Base-by-base conservation (phyloP, 2,113 vertebrate species). In the Cyrtonyx montezumae region DNA sequence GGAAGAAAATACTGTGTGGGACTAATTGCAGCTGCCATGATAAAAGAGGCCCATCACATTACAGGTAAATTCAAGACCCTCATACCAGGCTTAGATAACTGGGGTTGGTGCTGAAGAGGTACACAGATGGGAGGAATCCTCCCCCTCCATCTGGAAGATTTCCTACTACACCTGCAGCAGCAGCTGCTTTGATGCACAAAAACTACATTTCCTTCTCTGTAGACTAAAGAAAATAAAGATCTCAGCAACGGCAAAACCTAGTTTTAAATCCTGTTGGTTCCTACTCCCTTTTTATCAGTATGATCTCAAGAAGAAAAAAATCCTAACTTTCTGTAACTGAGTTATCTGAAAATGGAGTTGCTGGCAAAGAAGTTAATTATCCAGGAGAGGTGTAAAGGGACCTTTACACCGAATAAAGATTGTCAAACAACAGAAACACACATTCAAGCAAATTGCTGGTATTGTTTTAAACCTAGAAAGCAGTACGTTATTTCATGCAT, bases 121-220 rank as follows among this genome's bases (percentile, higher is more conserved):
- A 13, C 30, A 69, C 88, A 95, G 78, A 91, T 46, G 78, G 94
- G n/a, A 84, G 62, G 45, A 91, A 66, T 49, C 48, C 48, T 95
- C 36, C 48, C 53, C 30, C 51, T 81, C 75, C 55, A 53, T 53
- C 94, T 92, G 91, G 61, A 91, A 76, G 70, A 55, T 73, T 66
- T 69, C 23, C 36, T 95, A 18, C 36, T 95, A 66, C 55, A 92
- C 75, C 84, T 92, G 79, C 62, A 74, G 61, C 37, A 86, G 61
- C 65, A 90, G 51, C 68, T 85, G 76, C 48, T 92, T 82, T 71
- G 22, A 81, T 37, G 8, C 42, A 28, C 67, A 82, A 32, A 74
- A 58, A 26, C 7, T 16, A 48, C 30, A 18, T 9, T 46, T 28
- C n/a, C 21, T 53, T 13, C 26, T 9, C 45, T 48, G 34, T 21